Conservation (phyloP, 1,140 invertebrate genomes). For the Brachionus rubens region DNA sequence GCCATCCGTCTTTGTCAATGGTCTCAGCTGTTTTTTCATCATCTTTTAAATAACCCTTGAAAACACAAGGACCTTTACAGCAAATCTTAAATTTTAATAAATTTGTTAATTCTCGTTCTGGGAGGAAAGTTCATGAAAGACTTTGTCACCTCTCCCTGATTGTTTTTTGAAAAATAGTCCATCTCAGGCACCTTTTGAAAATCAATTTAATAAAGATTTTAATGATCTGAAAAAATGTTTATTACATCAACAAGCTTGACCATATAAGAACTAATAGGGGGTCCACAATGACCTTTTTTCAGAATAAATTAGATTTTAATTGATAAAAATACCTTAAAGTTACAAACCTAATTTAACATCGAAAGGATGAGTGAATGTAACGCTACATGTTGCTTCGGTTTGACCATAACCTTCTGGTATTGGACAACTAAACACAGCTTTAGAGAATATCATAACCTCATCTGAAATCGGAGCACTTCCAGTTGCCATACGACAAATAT, state of each 20-base stretch:
- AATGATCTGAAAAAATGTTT: not conserved
- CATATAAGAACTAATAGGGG: constrained; percentile 83
- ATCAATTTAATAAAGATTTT: too few species aligned
- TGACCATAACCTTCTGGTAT: constrained; percentile 86
- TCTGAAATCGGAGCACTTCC: constrained; percentile 88
- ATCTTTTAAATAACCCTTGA: constrained; percentile 70
- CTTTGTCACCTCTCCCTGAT: constrained; percentile 56
- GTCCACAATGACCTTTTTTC: constrained; percentile 82
- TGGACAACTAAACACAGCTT: constrained; percentile 82
- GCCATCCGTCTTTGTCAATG: constrained; percentile 62
- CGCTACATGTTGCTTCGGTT: constrained; percentile 88
- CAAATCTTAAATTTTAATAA: constrained; percentile 60
- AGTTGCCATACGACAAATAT: constrained; percentile 78
- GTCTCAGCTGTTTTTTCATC: constrained; percentile 59
- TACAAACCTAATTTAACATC: constrained; percentile 61
- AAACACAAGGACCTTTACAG: constrained; percentile 82
- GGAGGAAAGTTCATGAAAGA: too few species aligned
- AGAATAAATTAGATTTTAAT: constrained; percentile 52
- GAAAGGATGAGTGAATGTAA: constrained; percentile 83
- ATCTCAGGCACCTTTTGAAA: constrained; percentile 82
- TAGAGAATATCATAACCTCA: constrained; percentile 83
- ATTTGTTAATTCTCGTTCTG: not conserved
- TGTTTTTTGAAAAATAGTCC: constrained; percentile 78
- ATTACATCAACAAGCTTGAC: constrained; percentile 82
- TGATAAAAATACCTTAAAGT: too few species aligned